Base-by-base conservation (phyloP, 2,888 invertebrate genomes). In the Molorchus minor region DNA sequence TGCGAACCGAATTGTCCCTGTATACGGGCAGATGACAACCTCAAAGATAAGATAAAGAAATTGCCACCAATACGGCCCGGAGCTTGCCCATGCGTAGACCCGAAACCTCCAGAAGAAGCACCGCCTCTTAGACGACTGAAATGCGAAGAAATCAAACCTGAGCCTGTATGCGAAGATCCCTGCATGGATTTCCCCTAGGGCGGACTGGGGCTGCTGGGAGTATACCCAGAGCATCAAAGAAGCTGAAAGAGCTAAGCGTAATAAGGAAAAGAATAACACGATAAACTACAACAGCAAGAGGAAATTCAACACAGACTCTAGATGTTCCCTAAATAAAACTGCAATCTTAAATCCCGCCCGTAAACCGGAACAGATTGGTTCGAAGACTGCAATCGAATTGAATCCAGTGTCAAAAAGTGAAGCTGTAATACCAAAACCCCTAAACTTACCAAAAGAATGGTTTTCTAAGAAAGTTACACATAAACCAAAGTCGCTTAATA, bases 201-300 rank as follows among this genome's bases (percentile, higher is more conserved):
- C 72, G 4, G 72, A 72, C 47, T 64, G 65, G 61, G 72, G 71
- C 10, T 72, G 72, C 53, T 73, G 71, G 71, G 69, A 71, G 41
- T 73, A 58, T 16, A 25, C 51, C 2, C 40, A 63, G 10, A 36
- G 58, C 19, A 58, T 58, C 13, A n/a, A n/a, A n/a, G 40, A 25
- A 1, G 56, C 53, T 13, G 58, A 61, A 4, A 53, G 62, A 21
- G 45, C 58, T 21, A 59, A 62, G 52, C 64, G 62, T 15, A 38
- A 62, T 8, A 45, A 17, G 4, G 12, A 49, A 15, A 54, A 52
- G 5, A 38, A 16, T 1, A 54, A 40, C 45, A 53, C 43, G 1
- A 16, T 56, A 19, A 40, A 10, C n/a, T 35, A 35, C 13, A 44
- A 52, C 13, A 30, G 47, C 2, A 47, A 54, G 20, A 53, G 61